Evolutionary conservation across 2,888 invertebrate species (phyloP).

Genomic region (Fragum sueziense): DNA sequence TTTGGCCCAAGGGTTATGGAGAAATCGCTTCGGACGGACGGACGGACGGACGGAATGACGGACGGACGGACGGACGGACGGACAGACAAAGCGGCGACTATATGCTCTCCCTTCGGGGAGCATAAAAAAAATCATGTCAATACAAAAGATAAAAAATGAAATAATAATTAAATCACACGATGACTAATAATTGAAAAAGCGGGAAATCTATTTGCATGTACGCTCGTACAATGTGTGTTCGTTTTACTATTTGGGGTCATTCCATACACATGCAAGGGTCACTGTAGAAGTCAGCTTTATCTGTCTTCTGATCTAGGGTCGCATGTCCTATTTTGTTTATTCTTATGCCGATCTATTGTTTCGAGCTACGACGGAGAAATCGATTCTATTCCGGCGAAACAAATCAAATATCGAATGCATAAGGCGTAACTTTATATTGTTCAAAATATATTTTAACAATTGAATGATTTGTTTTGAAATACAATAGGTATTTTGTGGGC

Average conservation of each 20-base stretch:
- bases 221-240: too few relatives aligned
- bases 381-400: slow-evolving; percentile 23
- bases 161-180: too few relatives aligned
- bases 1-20: too few relatives aligned
- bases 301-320: slow-evolving; percentile 21
- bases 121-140: too few relatives aligned
- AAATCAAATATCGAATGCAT: slow-evolving; percentile 35
- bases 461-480: slow-evolving; percentile 49
- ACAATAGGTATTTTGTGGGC: slow-evolving; percentile 45
- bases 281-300: background rate
- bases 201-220: too few relatives aligned
- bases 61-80: too few relatives aligned
- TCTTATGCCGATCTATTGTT: slow-evolving; percentile 29
- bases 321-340: slow-evolving; percentile 29
- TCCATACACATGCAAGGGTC: background rate
- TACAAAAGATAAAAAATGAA: too few relatives aligned
- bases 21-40: too few relatives aligned
- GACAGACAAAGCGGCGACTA: too few relatives aligned
- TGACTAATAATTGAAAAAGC: too few relatives aligned
- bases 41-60: too few relatives aligned
- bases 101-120: too few relatives aligned
- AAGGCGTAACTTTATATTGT: slow-evolving; percentile 54
- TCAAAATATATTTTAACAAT: slow-evolving; percentile 44
- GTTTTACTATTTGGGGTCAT: background rate
- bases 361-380: slow-evolving; percentile 35